Percentiles rank a stretch among this genome's conserved stretches.
phyloP scores from a whole-genome alignment of 1,140 invertebrate species.

The Holotrichia oblita region DNA sequence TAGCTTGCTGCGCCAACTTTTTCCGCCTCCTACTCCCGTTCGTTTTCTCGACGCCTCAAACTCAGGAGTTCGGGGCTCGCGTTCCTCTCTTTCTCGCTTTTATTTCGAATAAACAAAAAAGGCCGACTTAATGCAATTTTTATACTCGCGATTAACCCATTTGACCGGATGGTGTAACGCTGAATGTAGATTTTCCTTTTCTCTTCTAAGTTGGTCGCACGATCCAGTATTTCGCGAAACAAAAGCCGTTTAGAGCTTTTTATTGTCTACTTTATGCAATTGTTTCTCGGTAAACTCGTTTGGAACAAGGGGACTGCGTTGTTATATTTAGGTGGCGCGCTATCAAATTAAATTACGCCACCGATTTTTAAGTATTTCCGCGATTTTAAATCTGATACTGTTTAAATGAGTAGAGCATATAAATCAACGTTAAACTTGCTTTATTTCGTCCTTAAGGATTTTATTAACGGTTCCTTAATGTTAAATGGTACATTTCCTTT shows the following conservation, averaged over 20 bases:
- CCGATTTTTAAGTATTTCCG: slow-evolving; percentile 16
- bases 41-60: neutral
- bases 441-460: neutral
- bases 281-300: slow-evolving; percentile 24
- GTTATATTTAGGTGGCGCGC: slow-evolving; percentile 19
- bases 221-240: neutral
- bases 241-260: slow-evolving; percentile 25
- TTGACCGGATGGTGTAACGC: slow-evolving; percentile 26
- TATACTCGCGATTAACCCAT: slow-evolving; percentile 24
- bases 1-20: neutral
- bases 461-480: neutral
- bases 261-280: slow-evolving; percentile 34
- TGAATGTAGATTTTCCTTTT: slow-evolving; percentile 4
- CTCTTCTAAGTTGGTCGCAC: neutral
- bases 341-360: slow-evolving; percentile 10
- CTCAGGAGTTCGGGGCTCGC: neutral
- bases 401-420: neutral
- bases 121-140: slow-evolving; percentile 26
- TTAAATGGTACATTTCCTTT: too few species aligned
- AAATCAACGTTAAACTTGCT: neutral
- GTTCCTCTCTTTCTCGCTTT: slow-evolving; percentile 13
- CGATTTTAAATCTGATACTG: neutral
- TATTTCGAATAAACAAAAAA: slow-evolving; percentile 3
- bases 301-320: neutral
- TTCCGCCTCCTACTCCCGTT: neutral